Evolutionary conservation across 2,797 vertebrate genomes (phyloP), one percentile per base, ranked within the genome.

Genomic region (Molossus alvarezi): DNA sequence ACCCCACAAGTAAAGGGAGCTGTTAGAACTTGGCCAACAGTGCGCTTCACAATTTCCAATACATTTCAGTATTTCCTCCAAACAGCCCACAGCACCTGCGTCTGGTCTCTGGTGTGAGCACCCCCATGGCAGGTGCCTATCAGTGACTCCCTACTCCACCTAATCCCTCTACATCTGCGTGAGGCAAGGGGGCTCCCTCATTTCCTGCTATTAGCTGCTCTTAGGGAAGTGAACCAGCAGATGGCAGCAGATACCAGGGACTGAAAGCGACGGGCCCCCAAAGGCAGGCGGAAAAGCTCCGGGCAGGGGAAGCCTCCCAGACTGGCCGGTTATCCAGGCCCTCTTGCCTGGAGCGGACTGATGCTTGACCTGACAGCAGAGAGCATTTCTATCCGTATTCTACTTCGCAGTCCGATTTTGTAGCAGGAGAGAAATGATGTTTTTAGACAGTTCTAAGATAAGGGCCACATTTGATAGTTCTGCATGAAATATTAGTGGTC

Each of bases 221-320:
- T 23, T 65, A 9, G 21, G 3, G 12, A n/a, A 12, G 69, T 76
- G 9, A 14, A 79, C 97, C 98, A 96, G 98, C 77, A 98, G 98
- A 57, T 96, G 98, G 98, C 98, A 98, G 98, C 98, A 98, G 73
- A 97, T 12, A 73, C 95, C 96, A 79, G 0, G 12, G 29, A 20
- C 17, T 6, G 5, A 58, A 87, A 33, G 0, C 15, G 5, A 20
- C 0, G 1, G 0, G 1, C 9, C 55, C 82, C 9, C 0, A 3
- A 9, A 53, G 41, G 71, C 29, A 57, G 29, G 9, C 0, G 0
- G 13, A 21, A 18, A 72, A 18, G 67, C 20, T 37, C 10, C 18
- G 3, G 41, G 73, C 62, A 18, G 10, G 65, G 12, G 7, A 71
- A 79, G 83, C 23, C 29, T 71, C 2, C 41, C 41, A 6, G 41